Percentiles rank a stretch among this genome's conserved stretches.
Conservation (phyloP, 92 coral and sea anemone species). For the Desmophyllum pertusum region DNA sequence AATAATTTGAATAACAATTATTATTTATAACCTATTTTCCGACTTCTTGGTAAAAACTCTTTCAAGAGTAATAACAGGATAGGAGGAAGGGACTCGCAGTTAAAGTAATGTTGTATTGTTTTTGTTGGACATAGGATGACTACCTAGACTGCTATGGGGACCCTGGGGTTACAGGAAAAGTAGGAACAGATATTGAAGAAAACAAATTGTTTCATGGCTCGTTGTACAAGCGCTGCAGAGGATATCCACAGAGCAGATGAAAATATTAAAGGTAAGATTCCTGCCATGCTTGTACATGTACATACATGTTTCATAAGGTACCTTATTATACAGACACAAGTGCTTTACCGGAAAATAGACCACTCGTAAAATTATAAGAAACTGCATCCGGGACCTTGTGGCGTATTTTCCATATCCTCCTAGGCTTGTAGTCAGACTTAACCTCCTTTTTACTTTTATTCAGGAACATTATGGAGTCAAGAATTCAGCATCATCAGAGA, state of each 20-base stretch:
- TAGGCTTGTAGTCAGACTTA: too few relatives aligned
- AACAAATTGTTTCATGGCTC: slow-evolving; percentile 95
- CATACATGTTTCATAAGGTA: too few relatives aligned
- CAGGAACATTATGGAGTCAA: slow-evolving; percentile 90
- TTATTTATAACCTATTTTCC: too few relatives aligned
- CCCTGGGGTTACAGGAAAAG: slow-evolving; percentile 89
- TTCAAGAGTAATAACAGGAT: too few relatives aligned
- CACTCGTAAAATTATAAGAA: too few relatives aligned
- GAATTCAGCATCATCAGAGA: slow-evolving; percentile 62
- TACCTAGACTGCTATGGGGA: slow-evolving; percentile 94
- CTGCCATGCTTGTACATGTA: background rate
- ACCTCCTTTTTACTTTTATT: too few relatives aligned
- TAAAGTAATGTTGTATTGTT: background rate
- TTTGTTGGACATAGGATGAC: slow-evolving; percentile 76
- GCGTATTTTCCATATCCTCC: too few relatives aligned
- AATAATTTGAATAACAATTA: too few relatives aligned
- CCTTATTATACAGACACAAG: too few relatives aligned
- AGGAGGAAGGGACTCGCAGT: background rate
- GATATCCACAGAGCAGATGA: slow-evolving; percentile 66
- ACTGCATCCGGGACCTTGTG: too few relatives aligned
- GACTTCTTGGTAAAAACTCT: too few relatives aligned
- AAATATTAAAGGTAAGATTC: slow-evolving; percentile 72
- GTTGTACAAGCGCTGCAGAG: slow-evolving; percentile 87
- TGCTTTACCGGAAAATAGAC: too few relatives aligned
- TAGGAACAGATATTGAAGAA: slow-evolving; percentile 98